Evolutionary conservation across 35 echinoderm and acorn worm genomes (phyloP).

Genomic region (Ptychodera flava): DNA sequence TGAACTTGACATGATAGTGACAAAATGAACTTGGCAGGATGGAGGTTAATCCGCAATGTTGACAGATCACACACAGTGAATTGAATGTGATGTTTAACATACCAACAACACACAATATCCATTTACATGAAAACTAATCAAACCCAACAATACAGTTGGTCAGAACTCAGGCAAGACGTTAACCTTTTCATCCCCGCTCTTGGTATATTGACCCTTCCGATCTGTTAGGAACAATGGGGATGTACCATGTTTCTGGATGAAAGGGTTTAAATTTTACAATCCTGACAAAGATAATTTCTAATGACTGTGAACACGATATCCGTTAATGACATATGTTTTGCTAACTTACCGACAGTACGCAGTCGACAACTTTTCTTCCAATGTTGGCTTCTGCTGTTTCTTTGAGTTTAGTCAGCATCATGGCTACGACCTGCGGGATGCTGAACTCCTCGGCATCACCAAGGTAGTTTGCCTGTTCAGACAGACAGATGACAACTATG

Average conservation of each 20-base stretch:
- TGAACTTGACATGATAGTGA: too few species aligned
- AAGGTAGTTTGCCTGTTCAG: constrained; percentile 70
- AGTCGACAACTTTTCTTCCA: constrained; percentile 85
- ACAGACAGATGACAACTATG: not conserved
- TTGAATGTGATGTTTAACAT: too few species aligned
- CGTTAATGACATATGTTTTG: not conserved
- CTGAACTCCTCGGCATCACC: constrained; percentile 54
- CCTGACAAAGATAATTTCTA: not conserved
- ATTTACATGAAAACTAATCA: too few species aligned
- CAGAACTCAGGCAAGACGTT: too few species aligned
- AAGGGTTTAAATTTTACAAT: not conserved
- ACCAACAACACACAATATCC: too few species aligned
- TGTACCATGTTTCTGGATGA: not conserved
- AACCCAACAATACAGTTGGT: too few species aligned
- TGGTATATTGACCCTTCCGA: too few species aligned
- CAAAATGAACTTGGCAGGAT: too few species aligned
- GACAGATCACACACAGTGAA: too few species aligned
- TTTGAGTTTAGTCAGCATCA: constrained; percentile 76
- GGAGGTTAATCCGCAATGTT: too few species aligned
- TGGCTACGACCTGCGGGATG: constrained; percentile 72
- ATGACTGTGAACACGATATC: not conserved
- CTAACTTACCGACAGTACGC: constrained; percentile 90
- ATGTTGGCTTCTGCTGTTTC: constrained; percentile 52
- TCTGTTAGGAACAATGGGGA: too few species aligned
- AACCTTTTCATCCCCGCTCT: too few species aligned